Evolutionary conservation across 2,888 invertebrate genomes (phyloP), one percentile per base, ranked within the genome.

Genomic region (Hipparchia semele): DNA sequence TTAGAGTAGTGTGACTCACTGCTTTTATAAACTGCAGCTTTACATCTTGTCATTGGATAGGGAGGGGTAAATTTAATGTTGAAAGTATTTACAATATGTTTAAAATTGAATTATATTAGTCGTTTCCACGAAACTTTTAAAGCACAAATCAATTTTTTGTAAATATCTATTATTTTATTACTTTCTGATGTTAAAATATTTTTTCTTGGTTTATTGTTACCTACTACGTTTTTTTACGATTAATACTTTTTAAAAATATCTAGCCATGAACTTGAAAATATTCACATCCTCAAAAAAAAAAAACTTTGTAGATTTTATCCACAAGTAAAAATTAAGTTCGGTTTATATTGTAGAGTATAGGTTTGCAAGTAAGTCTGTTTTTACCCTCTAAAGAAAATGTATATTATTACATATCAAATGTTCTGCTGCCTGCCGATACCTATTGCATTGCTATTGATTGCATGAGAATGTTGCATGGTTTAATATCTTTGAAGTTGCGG

Each of bases 391-490:
- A 45, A 61, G n/a, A 39, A n/a, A 39, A 39, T 61, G 7, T 45
- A 2, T 6, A 60, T 60, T 33, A 39, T 39, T 39, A 39, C 39
- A 39, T 39, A 4, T 39, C 39, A 6, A 60, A 60, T 58, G 0
- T 4, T 49, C 7, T 49, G 58, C 8, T 9, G 23, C 58, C 23
- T 23, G 58, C 58, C 54, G 6, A 8, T 33, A 33, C 61, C n/a
- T 61, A n/a, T n/a, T 49, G 10, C 13, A n/a, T n/a, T 49, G 10
- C 13, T 64, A 10, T 64, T 64, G 64, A 49, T 10, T 65, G 65
- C 65, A 65, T 65, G 65, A 12, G 65, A 65, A 65, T 65, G 23
- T 64, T 62, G 62, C 13, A 62, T 62, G 62, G 5, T 65, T 65
- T 60, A 39, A 39, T 39, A 12, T 39, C 5, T 45, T 5, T 60